Base-by-base conservation (phyloP, 2,888 invertebrate genomes). In the Ephialtes manifestator region DNA sequence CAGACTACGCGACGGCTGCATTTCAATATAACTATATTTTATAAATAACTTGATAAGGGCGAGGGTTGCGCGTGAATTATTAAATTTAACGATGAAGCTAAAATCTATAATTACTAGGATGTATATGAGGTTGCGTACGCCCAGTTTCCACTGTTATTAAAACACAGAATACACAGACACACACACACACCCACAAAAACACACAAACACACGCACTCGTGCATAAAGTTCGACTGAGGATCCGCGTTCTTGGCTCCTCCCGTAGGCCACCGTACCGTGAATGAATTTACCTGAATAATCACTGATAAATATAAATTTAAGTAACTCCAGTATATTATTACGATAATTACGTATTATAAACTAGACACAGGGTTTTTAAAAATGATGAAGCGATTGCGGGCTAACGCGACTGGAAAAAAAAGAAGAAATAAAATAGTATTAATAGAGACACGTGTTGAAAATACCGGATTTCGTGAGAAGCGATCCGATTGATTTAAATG, bases 1-100 rank as follows among this genome's bases (percentile, higher is more conserved):
- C 89, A 90, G 90, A 92, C 87, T 90, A 91, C 88, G 90, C 89
- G 88, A 90, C 89, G 90, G 90, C 92, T 91, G 89, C 90, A 90
- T 92, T 91, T 90, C 91, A 89, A 92, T 90, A 79, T 72, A 65
- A 84, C 90, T 92, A 91, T 92, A 93, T 93, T 93, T 93, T 93
- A 92, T 91, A 92, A 92, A 91, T 92, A 92, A 91, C 87, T 80
- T 83, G 39, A 86, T 90, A 91, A 92, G 90, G 82, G 18, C 83
- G 90, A 90, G 89, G 88, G 80, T 89, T 89, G 89, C 83, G 86
- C 86, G 83, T 88, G 85, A 86, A 84, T 83, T 85, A 78, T 82
- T 74, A 84, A 86, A 78, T 84, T 85, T 76, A 77, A 83, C 86
- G 85, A 88, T 83, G 83, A 87, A 81, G 74, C 87, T 87, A 51